These are phyloP conservation scores for Poecilia picta DNA, from an alignment of 2,797 vertebrate species.

Conservation along the genomic window DNA sequence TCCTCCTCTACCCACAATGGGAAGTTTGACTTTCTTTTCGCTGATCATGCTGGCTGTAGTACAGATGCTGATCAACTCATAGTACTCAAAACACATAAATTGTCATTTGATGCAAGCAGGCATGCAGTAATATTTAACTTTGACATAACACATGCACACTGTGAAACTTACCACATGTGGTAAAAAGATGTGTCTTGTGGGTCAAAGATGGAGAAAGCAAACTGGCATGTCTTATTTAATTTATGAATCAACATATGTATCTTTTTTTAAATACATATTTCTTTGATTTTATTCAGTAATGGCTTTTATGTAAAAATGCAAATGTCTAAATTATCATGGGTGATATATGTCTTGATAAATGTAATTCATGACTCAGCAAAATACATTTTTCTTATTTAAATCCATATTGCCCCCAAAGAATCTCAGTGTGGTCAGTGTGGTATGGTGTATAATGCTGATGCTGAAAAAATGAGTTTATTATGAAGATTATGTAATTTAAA, in stretches of 20 bases:
- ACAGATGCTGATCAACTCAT: conserved; percentile 38
- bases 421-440: background rate
- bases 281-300: conserved; percentile 12
- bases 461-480: conserved; percentile 10
- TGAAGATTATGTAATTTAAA: conserved; percentile 6
- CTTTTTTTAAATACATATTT: background rate
- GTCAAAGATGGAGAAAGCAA: background rate
- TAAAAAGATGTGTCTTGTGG: conserved; percentile 47
- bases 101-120: background rate
- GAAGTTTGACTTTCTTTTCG: conserved; percentile 36
- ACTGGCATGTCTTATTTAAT: conserved; percentile 30
- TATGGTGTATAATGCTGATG: background rate
- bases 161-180: conserved; percentile 41
- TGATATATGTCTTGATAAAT: conserved; percentile 11
- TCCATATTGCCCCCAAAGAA: background rate
- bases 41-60: conserved; percentile 44
- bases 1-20: conserved; percentile 11
- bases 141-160: conserved; percentile 16
- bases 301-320: background rate
- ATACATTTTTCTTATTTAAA: background rate
- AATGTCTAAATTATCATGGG: background rate
- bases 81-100: conserved; percentile 4
- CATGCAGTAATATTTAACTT: conserved; percentile 7
- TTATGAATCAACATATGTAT: background rate
- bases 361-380: background rate